These are phyloP conservation scores for honey bee (Apis mellifera) DNA, from an alignment of 1,140 invertebrate species.

Conservation along the genomic window Amel_HAv3.1 CM009939.2:5305001-5305500, in stretches of 20 bases:
- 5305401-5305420: no score
- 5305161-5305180: slow-evolving; percentile 61
- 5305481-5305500: not conserved
- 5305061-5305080: slow-evolving; percentile 61
- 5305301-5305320: no score
- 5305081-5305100: slow-evolving; percentile 56
- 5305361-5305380: no score
- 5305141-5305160: slow-evolving; percentile 56
- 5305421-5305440: not conserved
- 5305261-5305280: not conserved
- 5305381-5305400: no score
- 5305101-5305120: slow-evolving; percentile 32
- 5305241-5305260: not conserved
- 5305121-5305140: slow-evolving; percentile 44
- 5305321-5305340: no score
- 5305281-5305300: no score
- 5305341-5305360: no score
- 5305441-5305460: not conserved
- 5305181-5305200: slow-evolving; percentile 42
- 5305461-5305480: not conserved
- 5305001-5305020: slow-evolving; percentile 54
- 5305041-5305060: slow-evolving; percentile 65
- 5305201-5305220: slow-evolving; percentile 36
- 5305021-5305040: slow-evolving; percentile 55
- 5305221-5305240: not conserved